Evolutionary conservation across 2,888 invertebrate species (phyloP).

Genomic region (Lutraria lutraria): DNA sequence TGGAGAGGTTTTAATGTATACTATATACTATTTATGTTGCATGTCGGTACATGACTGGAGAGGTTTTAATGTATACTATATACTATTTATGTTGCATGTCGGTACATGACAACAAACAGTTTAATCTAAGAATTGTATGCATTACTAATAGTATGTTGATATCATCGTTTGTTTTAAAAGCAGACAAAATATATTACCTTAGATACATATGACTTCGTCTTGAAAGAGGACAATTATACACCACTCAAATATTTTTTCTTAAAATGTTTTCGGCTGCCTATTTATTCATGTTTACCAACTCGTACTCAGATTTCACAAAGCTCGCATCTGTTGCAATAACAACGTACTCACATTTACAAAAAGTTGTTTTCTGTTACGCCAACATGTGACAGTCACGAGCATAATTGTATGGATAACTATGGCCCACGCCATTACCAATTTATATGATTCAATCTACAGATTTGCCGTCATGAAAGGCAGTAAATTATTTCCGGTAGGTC

Average conservation of each 20-base stretch:
- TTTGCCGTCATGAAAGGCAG: not conserved
- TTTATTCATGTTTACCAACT: not conserved
- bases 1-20: too few relatives aligned
- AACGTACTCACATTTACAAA: not conserved
- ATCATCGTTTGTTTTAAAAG: too few relatives aligned
- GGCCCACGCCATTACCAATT: constrained; percentile 7
- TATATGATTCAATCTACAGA: not conserved
- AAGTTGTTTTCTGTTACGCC: not conserved
- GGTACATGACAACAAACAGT: too few relatives aligned
- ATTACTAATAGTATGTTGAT: too few relatives aligned
- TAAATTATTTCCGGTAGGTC: constrained; percentile 9
- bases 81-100: too few relatives aligned
- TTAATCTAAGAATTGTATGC: too few relatives aligned
- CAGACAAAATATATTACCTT: too few relatives aligned
- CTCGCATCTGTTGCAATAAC: not conserved
- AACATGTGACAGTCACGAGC: not conserved
- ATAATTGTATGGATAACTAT: not conserved
- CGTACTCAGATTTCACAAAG: not conserved
- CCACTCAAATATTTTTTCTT: not conserved
- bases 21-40: too few relatives aligned
- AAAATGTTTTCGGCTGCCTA: not conserved
- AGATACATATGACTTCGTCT: too few relatives aligned
- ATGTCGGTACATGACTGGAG: too few relatives aligned
- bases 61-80: too few relatives aligned
- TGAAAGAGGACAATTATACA: not conserved